phyloP scores from a whole-genome alignment of 2,113 vertebrate genomes.

The Psophia crepitans region DNA sequence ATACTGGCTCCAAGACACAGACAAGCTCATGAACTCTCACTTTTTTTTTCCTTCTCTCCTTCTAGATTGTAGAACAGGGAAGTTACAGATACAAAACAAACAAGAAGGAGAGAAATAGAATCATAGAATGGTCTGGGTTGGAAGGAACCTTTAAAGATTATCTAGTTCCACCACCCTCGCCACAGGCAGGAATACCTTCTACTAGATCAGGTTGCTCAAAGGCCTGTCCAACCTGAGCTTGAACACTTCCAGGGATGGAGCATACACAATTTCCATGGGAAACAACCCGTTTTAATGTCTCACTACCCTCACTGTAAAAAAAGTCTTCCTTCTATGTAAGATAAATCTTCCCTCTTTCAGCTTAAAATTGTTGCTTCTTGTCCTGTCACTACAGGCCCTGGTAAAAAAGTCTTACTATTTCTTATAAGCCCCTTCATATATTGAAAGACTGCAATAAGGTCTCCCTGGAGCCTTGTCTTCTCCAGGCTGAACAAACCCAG shows the following conservation, averaged over 20 bases:
- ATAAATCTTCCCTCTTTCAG: neutral
- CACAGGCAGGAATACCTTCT: neutral
- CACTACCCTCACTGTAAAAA: neutral
- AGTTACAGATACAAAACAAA: neutral
- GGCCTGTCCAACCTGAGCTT: neutral
- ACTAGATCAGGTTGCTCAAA: neutral
- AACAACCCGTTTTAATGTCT: neutral
- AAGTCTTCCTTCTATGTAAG: neutral
- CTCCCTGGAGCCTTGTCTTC: neutral
- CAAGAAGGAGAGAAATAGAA: neutral
- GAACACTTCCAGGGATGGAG: neutral
- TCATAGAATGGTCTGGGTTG: neutral
- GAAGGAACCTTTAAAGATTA: neutral
- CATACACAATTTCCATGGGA: neutral
- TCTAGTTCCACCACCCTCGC: too few relatives aligned
- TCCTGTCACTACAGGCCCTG: neutral
- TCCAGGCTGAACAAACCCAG: neutral
- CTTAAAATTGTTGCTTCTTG: neutral
- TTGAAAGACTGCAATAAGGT: neutral
- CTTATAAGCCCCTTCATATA: neutral
- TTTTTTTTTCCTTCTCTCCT: neutral
- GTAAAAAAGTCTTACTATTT: neutral
- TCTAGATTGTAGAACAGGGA: neutral
- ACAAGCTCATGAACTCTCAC: neutral
- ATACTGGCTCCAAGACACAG: neutral